These are phyloP conservation scores for Corapipo altera DNA, from an alignment of 2,113 vertebrate genomes.

Conservation along the genomic window DNA sequence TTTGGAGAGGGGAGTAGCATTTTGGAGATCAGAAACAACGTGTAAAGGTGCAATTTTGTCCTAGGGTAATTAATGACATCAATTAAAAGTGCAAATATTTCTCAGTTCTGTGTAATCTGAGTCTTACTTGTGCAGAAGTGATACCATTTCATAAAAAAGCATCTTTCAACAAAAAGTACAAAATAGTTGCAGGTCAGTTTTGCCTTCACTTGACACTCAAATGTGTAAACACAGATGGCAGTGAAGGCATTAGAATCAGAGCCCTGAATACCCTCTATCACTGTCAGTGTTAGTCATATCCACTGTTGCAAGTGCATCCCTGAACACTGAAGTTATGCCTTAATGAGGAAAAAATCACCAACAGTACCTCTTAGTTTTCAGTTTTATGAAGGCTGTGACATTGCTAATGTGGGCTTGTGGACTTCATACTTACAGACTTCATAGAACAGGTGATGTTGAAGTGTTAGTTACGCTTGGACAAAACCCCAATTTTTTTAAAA, in stretches of 20 bases:
- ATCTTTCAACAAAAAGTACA: neutral
- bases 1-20: neutral
- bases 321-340: neutral
- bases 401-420: neutral
- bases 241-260: constrained; percentile 11
- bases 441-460: neutral
- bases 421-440: neutral
- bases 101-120: neutral
- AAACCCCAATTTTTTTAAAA: neutral
- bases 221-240: neutral
- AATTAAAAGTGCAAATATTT: neutral
- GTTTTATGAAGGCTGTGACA: neutral
- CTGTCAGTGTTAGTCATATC: neutral
- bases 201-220: neutral
- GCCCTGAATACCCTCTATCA: neutral
- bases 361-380: neutral
- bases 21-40: neutral
- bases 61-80: neutral
- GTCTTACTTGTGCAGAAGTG: neutral
- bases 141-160: neutral
- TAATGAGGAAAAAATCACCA: neutral
- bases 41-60: neutral
- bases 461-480: neutral
- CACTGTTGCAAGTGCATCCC: neutral
- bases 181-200: neutral